Evolutionary conservation across 2,888 invertebrate genomes (phyloP), one percentile per base, ranked within the genome.

Genomic region (Choristoneura rosaceana): DNA sequence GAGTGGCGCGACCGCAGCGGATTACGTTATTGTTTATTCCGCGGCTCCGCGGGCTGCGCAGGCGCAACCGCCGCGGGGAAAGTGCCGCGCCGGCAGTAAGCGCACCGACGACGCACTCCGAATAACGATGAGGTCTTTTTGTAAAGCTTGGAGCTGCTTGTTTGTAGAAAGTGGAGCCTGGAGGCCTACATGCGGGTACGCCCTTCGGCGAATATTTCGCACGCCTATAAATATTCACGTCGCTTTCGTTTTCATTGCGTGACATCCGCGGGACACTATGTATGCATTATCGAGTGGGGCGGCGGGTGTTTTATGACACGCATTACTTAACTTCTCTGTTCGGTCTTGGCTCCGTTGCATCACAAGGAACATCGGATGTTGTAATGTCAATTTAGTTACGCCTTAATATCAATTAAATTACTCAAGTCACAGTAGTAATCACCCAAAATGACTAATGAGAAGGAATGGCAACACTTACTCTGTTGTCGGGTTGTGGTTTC

Each of bases 401-500:
- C 79, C 81, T 79, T 58, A 47, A 55, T 71, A 67, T 63, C 7
- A 55, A 55, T 52, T 52, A 63, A 71, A 71, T 68, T 68, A 43
- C 43, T 50, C 34, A 17, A 38, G 15, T 38, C 10, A 15, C 15
- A 55, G 52, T 17, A 55, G 52, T 25, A 55, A 25, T 55, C 52
- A 50, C 50, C 0, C 17, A 10, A 17, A 55, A 17, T 10, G 7
- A 33, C 9, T 5, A 14, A 58, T 33, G 25, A 58, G 1, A 58
- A 12, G 33, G 25, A 59, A 60, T 38, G 9, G 64, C n/a, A 38
- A 47, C 63, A 75, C 87, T 86, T 85, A 94, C 95, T 82, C 97
- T 95, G 91, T 98, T 98, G 88, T 98, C 98, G 2, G 98, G 98
- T 86, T 98, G 98, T 15, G 98, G 97, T 90, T 96, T 96, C 74